These are phyloP conservation scores for Quadroppia sp. DNA, from an alignment of 2,888 invertebrate species.

Conservation along the genomic window DNA sequence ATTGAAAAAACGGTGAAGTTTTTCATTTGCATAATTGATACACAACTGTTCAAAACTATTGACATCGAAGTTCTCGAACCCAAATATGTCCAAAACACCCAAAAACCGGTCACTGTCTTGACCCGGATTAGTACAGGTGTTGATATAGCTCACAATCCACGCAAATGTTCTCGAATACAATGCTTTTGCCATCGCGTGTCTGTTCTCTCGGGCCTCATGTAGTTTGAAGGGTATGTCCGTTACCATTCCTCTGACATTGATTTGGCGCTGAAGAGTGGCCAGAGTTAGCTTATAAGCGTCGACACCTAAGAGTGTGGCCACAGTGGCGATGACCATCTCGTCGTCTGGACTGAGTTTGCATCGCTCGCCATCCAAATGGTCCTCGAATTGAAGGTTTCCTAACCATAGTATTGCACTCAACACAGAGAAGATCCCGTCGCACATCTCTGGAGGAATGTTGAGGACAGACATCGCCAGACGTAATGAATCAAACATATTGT, in stretches of 20 bases:
- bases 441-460: conserved; percentile 66
- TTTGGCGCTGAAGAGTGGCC: conserved; percentile 71
- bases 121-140: conserved; percentile 83
- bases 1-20: conserved; percentile 91
- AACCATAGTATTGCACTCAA: conserved; percentile 84
- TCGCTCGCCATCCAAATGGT: conserved; percentile 74
- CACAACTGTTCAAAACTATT: conserved; percentile 90
- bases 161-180: conserved; percentile 83
- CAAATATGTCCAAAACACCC: conserved; percentile 87
- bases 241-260: conserved; percentile 85
- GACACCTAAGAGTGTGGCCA: conserved; percentile 70
- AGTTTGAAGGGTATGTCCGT: conserved; percentile 84
- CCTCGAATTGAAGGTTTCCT: conserved; percentile 79
- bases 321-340: conserved; percentile 66
- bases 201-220: conserved; percentile 81
- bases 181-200: conserved; percentile 89
- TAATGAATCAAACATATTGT: conserved; percentile 72
- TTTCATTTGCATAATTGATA: conserved; percentile 91
- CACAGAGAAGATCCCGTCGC: conserved; percentile 81
- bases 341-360: conserved; percentile 70
- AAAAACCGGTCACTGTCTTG: conserved; percentile 71
- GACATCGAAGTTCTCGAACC: conserved; percentile 83
- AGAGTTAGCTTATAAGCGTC: conserved; percentile 69
- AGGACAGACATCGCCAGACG: conserved; percentile 81
- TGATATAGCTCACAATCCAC: conserved; percentile 87